phyloP scores from a whole-genome alignment of 2,113 vertebrate species.

The Crotophaga sulcirostris region DNA sequence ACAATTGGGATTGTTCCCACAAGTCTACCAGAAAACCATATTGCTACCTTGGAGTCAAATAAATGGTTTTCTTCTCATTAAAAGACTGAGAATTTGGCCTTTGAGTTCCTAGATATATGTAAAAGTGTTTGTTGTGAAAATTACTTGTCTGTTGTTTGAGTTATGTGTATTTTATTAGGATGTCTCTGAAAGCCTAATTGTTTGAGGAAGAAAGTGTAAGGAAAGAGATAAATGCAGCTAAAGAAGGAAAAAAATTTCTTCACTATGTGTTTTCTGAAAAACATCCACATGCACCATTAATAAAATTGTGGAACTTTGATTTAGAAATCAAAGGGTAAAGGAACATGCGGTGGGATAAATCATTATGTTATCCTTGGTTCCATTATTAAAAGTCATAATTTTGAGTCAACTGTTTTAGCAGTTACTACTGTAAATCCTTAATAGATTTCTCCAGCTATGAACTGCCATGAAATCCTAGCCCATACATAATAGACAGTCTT shows the following conservation, averaged over 20 bases:
- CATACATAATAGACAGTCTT: not conserved
- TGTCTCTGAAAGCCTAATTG: not conserved
- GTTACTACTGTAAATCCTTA: not conserved
- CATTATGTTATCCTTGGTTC: not conserved
- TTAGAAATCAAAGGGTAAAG: not conserved
- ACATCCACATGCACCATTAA: not conserved
- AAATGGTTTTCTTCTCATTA: not conserved
- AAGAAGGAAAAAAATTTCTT: not conserved
- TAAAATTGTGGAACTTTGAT: not conserved
- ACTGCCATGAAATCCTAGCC: not conserved
- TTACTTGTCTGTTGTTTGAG: not conserved
- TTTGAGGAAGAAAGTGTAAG: not conserved
- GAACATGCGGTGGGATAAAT: not conserved
- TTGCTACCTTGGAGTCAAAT: not conserved
- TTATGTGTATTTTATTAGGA: not conserved
- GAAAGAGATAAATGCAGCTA: not conserved
- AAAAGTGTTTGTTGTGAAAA: not conserved
- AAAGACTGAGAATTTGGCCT: not conserved
- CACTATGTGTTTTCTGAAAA: not conserved
- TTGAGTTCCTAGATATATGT: not conserved
- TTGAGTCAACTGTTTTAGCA: not conserved
- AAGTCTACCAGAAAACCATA: not conserved
- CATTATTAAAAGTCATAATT: not conserved
- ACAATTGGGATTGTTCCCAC: not conserved
- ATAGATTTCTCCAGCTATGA: not conserved